Evolutionary conservation across 1,140 invertebrate genomes (phyloP).

Genomic region (Trachymyrmex cornetzi): DNA sequence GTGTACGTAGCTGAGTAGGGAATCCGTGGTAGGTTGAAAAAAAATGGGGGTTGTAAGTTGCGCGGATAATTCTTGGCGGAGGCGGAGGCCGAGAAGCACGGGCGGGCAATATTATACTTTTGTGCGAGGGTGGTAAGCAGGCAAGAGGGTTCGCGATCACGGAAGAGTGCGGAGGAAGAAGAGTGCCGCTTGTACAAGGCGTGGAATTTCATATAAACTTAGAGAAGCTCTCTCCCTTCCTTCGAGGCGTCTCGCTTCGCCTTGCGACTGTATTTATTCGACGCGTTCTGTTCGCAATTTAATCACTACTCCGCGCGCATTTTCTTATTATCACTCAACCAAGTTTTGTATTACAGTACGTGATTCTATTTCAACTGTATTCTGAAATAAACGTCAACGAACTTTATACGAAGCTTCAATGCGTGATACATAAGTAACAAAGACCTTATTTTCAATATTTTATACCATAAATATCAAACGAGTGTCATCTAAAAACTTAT

Average conservation of each 20-base stretch:
- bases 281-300: conserved; percentile 53
- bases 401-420: neutral
- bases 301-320: conserved; percentile 54
- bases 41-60: conserved; percentile 81
- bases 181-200: conserved; percentile 79
- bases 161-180: conserved; percentile 56
- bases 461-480: neutral
- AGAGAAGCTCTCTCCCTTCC: conserved; percentile 68
- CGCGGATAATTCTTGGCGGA: conserved; percentile 78
- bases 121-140: conserved; percentile 55
- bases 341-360: conserved; percentile 35
- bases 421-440: neutral
- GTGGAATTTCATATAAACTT: conserved; percentile 83
- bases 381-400: neutral
- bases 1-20: conserved; percentile 41
- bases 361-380: conserved; percentile 21
- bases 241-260: conserved; percentile 17
- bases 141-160: conserved; percentile 64
- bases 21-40: conserved; percentile 75
- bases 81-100: conserved; percentile 63
- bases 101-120: conserved; percentile 69
- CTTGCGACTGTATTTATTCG: conserved; percentile 12
- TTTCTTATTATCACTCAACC: conserved; percentile 64
- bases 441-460: neutral
- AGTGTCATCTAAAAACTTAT: neutral